Evolutionary conservation across 2,797 vertebrate genomes (phyloP), one percentile per base, ranked within the genome.

Genomic region (Arnoldichthys spilopterus): DNA sequence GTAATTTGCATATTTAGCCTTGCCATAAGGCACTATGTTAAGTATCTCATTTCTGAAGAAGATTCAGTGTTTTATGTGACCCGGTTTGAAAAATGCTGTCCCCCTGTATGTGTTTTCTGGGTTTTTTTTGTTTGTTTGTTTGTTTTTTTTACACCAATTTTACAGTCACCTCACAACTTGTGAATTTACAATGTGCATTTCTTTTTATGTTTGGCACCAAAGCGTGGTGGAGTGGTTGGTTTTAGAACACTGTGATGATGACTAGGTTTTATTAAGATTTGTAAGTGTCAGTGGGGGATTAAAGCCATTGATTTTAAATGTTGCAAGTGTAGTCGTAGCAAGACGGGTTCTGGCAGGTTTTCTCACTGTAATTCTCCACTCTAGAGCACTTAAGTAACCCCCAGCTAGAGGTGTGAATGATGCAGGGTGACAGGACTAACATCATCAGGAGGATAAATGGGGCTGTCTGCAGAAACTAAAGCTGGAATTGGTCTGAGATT

Each of bases 231-330:
- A 59, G 73, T 63, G 64, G 62, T 79, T 51, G 62, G 62, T 62
- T 74, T 15, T 26, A 56, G 56, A 76, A 83, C 81, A 83, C 81
- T 76, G 72, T 82, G 81, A 82, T 56, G 64, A 59, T 74, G 64
- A 74, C 62, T 82, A 74, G 53, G 53, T 59, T 66, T 58, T 74
- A 37, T 18, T 13, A 3, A 11, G 9, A 64, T 26, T 45, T 28
- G 76, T 32, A 32, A 68, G 76, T 47, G 32, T 75, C 24, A 30
- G 13, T 54, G 32, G 24, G 37, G 51, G 51, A 79, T 40, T 8
- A 71, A 74, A 82, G 81, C 77, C 68, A 76, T 73, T 56, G 68
- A 58, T 34, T 72, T 34, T 26, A 67, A 43, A 43, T 22, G n/a
- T 45, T 43, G 37, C 63, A 16, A 34, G 30, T 26, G 37, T 58